Evolutionary conservation across 2,888 invertebrate species (phyloP), one percentile per base, ranked within the genome.

Genomic region (Lepidochrysops patricia): DNA sequence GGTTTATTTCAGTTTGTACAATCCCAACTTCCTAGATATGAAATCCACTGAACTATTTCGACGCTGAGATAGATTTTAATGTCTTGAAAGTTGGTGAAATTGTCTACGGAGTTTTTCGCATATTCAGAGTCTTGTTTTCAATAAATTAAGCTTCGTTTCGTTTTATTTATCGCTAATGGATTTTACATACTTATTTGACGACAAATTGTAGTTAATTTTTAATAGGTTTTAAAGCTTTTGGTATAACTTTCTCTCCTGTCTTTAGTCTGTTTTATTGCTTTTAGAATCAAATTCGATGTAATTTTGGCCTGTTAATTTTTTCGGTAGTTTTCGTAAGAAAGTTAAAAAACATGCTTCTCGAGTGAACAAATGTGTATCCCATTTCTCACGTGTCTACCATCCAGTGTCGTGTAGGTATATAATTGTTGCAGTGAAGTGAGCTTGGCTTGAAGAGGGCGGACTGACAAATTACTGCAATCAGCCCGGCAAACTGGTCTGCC

Each of bases 391-490:
- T 54, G 29, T 54, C 19, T 43, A 9, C 43, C 43, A 12, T 43
- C 43, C 43, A 52, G 54, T 32, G 32, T 29, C 29, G 54, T 54
- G 54, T 32, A 29, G 7, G 37, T 26, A n/a, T n/a, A n/a, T n/a
- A 57, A 57, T 57, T 57, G 37, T 57, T n/a, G 13, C 57, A 57
- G 57, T 57, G 5, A 15, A 57, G 26, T 26, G 5, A 37, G 37
- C 57, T 57, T 35, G 34, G 37, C 37, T 43, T 19, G 37, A 7
- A 5, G 57, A 35, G 57, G 69, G 69, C 70, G 68, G 66, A 67
- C 64, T 70, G 72, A 78, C 74, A 80, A 80, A 80, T 81, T 75
- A 72, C 72, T 67, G 76, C 72, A 76, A 80, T 81, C 74, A 77
- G 72, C 70, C 66, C 67, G 62, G 62, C 49, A 19, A 57, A 35